Percentiles rank a stretch among this genome's conserved stretches.
Conservation (phyloP, 2,888 invertebrate genomes). For the Asteroscopus sphinx region DNA sequence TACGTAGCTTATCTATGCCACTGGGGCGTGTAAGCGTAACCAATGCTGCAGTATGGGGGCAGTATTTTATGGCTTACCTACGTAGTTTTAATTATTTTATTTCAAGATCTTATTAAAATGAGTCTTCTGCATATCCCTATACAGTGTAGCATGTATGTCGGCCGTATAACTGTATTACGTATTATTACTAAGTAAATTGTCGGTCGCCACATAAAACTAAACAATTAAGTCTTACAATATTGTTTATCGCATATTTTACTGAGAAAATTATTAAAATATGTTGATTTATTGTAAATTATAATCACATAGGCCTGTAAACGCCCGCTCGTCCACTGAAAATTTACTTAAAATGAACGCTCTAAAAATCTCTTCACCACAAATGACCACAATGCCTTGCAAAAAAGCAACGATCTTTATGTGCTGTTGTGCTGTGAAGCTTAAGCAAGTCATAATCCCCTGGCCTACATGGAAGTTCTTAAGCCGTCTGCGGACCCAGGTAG, state of each 20-base stretch:
- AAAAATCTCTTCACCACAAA: neutral
- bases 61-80: too few relatives aligned
- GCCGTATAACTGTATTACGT: slow-evolving; percentile 52
- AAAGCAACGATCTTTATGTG: too few relatives aligned
- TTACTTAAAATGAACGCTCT: neutral
- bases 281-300: slow-evolving; percentile 9
- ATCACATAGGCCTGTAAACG: neutral
- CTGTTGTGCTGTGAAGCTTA: too few relatives aligned
- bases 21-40: too few relatives aligned
- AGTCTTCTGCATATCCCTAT: slow-evolving; percentile 22
- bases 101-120: neutral
- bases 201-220: slow-evolving; percentile 14
- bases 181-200: slow-evolving; percentile 53
- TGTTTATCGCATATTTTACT: slow-evolving; percentile 31
- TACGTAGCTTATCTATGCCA: too few relatives aligned
- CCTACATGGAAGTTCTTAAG: too few relatives aligned
- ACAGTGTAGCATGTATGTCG: slow-evolving; percentile 32
- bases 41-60: too few relatives aligned
- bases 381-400: too few relatives aligned
- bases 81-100: neutral
- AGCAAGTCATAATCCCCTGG: too few relatives aligned
- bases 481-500: too few relatives aligned
- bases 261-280: slow-evolving; percentile 11
- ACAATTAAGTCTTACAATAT: slow-evolving; percentile 44
- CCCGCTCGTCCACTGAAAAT: neutral